A percentile compares a stretch with the other conserved stretches of the same genome.
These are phyloP conservation scores for Baryphthengus martii DNA, from an alignment of 2,113 vertebrate genomes.

Conservation along the genomic window DNA sequence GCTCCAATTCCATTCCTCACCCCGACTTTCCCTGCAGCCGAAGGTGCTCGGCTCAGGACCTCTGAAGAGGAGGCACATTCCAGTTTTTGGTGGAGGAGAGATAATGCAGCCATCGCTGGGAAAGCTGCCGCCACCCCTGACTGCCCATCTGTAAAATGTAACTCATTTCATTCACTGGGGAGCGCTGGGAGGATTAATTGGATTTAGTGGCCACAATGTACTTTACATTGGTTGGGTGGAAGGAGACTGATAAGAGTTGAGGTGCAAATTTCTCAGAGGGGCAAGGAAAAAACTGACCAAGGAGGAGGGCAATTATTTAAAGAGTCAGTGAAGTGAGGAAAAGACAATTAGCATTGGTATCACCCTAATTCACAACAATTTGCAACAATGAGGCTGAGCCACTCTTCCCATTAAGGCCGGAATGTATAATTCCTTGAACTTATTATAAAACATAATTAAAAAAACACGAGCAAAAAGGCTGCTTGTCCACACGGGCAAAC, in stretches of 20 bases:
- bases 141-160: conserved; percentile 18
- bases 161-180: conserved; percentile 33
- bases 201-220: conserved; percentile 45
- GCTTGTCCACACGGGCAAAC: background rate
- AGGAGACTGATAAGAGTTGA: conserved; percentile 38
- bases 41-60: background rate
- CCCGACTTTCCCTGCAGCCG: background rate
- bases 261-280: conserved; percentile 55
- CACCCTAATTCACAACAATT: conserved; percentile 62
- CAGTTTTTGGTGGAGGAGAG: background rate
- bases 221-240: conserved; percentile 48
- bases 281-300: conserved; percentile 34
- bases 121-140: conserved; percentile 29
- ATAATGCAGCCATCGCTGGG: conserved; percentile 3
- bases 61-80: background rate
- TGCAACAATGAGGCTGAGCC: conserved; percentile 35
- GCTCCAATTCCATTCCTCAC: background rate
- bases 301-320: conserved; percentile 50
- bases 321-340: conserved; percentile 45
- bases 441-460: conserved; percentile 44
- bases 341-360: conserved; percentile 58
- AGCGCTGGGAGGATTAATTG: conserved; percentile 54
- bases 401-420: conserved; percentile 16
- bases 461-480: background rate
- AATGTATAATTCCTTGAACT: conserved; percentile 46